Evolutionary conservation across 1,140 invertebrate species (phyloP).

Genomic region (Pinna nobilis): DNA sequence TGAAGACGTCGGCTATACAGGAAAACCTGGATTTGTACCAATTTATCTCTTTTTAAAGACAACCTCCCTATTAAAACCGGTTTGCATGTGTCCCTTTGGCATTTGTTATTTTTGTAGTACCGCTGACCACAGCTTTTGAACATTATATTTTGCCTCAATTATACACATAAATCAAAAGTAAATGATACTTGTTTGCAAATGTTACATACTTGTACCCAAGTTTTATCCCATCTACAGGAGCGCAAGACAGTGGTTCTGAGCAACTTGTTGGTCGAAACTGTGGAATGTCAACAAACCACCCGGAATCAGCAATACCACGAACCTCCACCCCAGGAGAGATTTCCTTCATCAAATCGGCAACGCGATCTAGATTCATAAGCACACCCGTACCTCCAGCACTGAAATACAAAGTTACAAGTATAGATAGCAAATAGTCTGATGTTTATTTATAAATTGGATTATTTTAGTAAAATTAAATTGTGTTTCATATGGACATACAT

Average conservation of each 20-base stretch:
- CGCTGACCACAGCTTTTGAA: too few species aligned
- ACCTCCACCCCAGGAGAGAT: constrained; percentile 81
- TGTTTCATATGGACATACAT: too few species aligned
- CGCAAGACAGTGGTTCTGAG: constrained; percentile 73
- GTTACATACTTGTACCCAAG: constrained; percentile 81
- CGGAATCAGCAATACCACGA: constrained; percentile 89
- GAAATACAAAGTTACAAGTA: constrained; percentile 45
- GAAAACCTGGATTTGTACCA: too few species aligned
- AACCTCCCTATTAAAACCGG: too few species aligned
- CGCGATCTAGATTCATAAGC: constrained; percentile 90
- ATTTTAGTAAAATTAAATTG: too few species aligned
- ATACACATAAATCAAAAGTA: background rate
- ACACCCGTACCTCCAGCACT: constrained; percentile 95
- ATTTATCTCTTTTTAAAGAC: too few species aligned
- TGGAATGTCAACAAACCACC: constrained; percentile 93
- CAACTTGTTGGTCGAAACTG: constrained; percentile 79
- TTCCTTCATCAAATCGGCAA: constrained; percentile 80
- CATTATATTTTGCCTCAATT: too few species aligned
- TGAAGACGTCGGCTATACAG: too few species aligned
- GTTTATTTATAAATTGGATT: too few species aligned
- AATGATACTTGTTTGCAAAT: background rate
- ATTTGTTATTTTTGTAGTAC: too few species aligned
- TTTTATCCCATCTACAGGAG: constrained; percentile 82
- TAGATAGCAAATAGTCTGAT: too few species aligned
- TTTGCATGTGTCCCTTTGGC: too few species aligned